Evolutionary conservation across 1,140 invertebrate species (phyloP), one percentile per base, ranked within the genome.

Genomic region (Diuraphis noxia): DNA sequence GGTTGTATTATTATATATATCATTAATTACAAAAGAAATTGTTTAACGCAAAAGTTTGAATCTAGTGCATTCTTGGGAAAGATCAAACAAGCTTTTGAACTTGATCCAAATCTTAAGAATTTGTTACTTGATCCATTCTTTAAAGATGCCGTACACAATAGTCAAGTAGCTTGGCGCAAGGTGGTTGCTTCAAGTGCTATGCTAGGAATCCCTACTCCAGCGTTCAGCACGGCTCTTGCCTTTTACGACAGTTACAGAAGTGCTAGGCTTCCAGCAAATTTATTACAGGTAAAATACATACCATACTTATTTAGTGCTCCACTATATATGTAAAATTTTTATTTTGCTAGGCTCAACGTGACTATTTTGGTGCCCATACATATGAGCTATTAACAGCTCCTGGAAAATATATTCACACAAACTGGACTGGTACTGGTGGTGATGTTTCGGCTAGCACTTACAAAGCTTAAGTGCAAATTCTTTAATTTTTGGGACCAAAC

Each of bases 351-450:
- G 99, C 99, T 1, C 99, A 99, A 94, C 94, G 99, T 79, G 99
- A 99, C 94, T 99, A 99, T 93, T 99, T 99, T 94, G 99, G 99
- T 1, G 99, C 99, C 1, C 99, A 99, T 94, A 99, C 99, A 0
- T 99, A 99, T 93, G 99, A 99, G 94, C 94, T 99, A 81, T 93
- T 98, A 7, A 95, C 94, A 19, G 94, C 97, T 91, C 98, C 99
- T 84, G 98, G 98, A 40, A 96, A 96, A 92, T 99, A 97, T 94
- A 95, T 98, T 2, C 99, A 99, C 93, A 99, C 99, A 81, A 99
- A 99, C 94, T 99, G 99, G 99, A 99, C 99, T 21, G 99, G 99
- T 30, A 97, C 97, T 93, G 99, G 99, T 77, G 99, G 99, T 92
- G 98, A 98, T 93, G 98, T 99, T 0, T 99, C 98, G 1, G 98